Evolutionary conservation across 1,140 invertebrate genomes (phyloP), one percentile per base, ranked within the genome.

Genomic region (Colletes gigas): DNA sequence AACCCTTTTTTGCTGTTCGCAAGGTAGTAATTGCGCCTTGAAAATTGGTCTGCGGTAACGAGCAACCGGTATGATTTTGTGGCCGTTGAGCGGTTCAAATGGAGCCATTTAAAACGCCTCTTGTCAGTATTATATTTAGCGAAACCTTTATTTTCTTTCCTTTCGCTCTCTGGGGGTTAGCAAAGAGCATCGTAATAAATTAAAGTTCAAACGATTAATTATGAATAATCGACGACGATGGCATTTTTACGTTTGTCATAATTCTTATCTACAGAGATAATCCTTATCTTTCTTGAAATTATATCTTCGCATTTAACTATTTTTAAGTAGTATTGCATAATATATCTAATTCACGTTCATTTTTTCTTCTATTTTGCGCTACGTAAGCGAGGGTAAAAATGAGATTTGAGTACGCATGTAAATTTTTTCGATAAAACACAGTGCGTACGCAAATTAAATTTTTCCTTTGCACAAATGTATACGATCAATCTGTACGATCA

Each of bases 41-140:
- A 52, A 80, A 83, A 84, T 44, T 19, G 52, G 55, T 9, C 19
- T 21, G 50, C 10, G 55, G 41, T 67, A 72, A 79, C 68, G n/a
- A 77, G n/a, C 30, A 21, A n/a, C 39, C 3, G 30, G 47, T 63
- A 39, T 62, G 47, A 67, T 88, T 84, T 88, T 76, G 30, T 39
- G 39, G 5, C 17, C 3, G 15, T n/a, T 71, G 15, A 54, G 44
- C 10, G 44, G 30, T 39, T 77, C 41, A 30, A 55, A 72, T 30
- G 68, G 44, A 30, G 15, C 17, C 15, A 7, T 50, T 63, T 41
- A 2, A 54, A 44, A 19, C 5, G 14, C 0, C 15, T 50, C 19
- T 67, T 21, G 15, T 55, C 8, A 2, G 1, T 8, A 21, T 63
- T 83, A 72, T 62, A 66, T 78, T 68, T 68, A 68, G n/a, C 21